Percentiles rank a stretch among this genome's conserved stretches.
Evolutionary conservation across 2,888 invertebrate species (phyloP).

Genomic region (Agelastica alni): DNA sequence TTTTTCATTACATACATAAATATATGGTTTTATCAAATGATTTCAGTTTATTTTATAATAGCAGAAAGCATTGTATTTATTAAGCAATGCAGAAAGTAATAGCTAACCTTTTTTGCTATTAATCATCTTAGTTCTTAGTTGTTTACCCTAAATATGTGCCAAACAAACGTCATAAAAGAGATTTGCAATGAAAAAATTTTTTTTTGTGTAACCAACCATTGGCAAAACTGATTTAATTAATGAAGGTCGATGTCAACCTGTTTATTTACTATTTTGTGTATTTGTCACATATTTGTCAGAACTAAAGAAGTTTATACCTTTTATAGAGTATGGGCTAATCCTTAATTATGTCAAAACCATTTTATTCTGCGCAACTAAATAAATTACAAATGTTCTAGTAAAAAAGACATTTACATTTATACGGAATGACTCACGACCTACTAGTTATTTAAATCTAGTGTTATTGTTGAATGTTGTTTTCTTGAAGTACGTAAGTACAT

Average conservation of each 20-base stretch:
- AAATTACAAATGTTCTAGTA: conserved; percentile 3
- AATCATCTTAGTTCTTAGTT: too few species aligned
- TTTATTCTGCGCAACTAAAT: background rate
- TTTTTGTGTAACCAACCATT: background rate
- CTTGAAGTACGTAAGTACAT: too few species aligned
- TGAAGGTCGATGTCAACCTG: conserved; percentile 18
- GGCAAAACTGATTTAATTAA: conserved; percentile 7
- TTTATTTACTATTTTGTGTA: conserved; percentile 21
- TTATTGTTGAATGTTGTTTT: background rate
- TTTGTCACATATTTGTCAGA: conserved; percentile 21
- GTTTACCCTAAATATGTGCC: background rate
- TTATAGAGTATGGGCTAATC: conserved; percentile 13
- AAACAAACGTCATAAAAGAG: background rate
- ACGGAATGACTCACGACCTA: conserved; percentile 6
- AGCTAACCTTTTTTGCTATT: too few species aligned
- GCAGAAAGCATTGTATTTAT: too few species aligned
- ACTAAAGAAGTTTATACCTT: conserved; percentile 10
- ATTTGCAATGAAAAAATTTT: background rate
- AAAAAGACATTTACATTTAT: background rate
- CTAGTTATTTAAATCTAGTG: conserved; percentile 8
- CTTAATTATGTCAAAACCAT: conserved; percentile 1
- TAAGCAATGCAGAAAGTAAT: too few species aligned
- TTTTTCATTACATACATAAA: too few species aligned
- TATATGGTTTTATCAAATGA: too few species aligned
- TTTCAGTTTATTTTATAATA: too few species aligned